Evolutionary conservation across 2,797 vertebrate genomes (phyloP), one percentile per base, ranked within the genome.

Genomic region (Oreochromis mossambicus): DNA sequence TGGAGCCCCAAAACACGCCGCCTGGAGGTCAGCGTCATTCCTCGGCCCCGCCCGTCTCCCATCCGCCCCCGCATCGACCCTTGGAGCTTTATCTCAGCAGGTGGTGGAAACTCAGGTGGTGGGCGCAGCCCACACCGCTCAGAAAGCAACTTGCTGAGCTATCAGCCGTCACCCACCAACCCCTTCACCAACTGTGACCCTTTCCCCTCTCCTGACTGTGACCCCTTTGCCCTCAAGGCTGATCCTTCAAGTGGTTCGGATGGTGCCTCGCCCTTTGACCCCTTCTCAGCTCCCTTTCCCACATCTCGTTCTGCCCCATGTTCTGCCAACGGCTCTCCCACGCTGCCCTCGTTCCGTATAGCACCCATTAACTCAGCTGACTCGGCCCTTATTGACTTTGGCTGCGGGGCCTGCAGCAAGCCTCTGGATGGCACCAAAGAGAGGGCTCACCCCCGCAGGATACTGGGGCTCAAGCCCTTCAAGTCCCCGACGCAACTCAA

Each of bases 81-180:
- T 0, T 98, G 97, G 97, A 98, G 97, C 94, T 98, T 98, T 26
- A 95, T 98, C 82, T 98, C 97, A 0, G 96, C 97, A 0, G 97
- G 96, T 0, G 88, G 90, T 2, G 82, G 66, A 5, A 92, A 81
- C 84, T 88, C 83, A 1, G 61, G 63, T 1, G 88, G 80, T 19
- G 75, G 70, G 8, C 89, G 84, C 41, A 92, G 93, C 92, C 7
- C 95, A 7, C 56, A 89, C 83, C 94, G 92, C 52, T 80, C 82
- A 1, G 94, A 94, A 83, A 32, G 86, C 87, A 93, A 85, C 84
- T 88, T 87, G 1, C 83, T 95, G 76, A 92, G 94, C 52, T 96
- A 94, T 89, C 95, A 94, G 32, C 95, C 95, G 6, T 96, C 96
- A 1, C 94, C 95, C 15, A 96, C 95, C 50, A 97, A 97, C 86